These are phyloP conservation scores for Oxyscelio sp. DNA, from an alignment of 2,888 invertebrate genomes.

Conservation along the genomic window DNA sequence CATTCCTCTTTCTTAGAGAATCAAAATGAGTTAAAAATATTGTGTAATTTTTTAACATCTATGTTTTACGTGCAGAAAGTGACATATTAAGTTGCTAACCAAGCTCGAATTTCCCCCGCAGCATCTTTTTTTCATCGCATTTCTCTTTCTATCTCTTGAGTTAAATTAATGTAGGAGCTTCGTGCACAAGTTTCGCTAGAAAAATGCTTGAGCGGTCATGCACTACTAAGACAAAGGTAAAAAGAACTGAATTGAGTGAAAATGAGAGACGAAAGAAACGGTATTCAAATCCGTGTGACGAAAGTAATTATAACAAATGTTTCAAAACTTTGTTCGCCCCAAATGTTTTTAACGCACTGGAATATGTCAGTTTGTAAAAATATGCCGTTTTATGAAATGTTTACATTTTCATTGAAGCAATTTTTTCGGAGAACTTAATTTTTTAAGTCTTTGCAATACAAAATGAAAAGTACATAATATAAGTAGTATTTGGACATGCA, in stretches of 20 bases:
- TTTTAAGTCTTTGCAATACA: no score
- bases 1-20: neutral
- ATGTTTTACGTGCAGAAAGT: slow-evolving; percentile 40
- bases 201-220: slow-evolving; percentile 83
- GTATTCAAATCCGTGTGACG: slow-evolving; percentile 64
- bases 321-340: slow-evolving; percentile 38
- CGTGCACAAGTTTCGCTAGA: slow-evolving; percentile 81
- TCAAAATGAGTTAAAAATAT: slow-evolving; percentile 11
- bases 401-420: slow-evolving; percentile 30
- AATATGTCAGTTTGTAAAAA: slow-evolving; percentile 13
- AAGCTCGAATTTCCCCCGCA: slow-evolving; percentile 48
- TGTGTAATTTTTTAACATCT: slow-evolving; percentile 21
- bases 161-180: slow-evolving; percentile 79
- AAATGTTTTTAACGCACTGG: slow-evolving; percentile 24
- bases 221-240: slow-evolving; percentile 76
- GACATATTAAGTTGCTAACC: slow-evolving; percentile 63
- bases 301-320: slow-evolving; percentile 71
- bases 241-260: slow-evolving; percentile 77
- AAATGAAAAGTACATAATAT: slow-evolving; percentile 9
- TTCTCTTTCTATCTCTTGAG: slow-evolving; percentile 64
- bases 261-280: slow-evolving; percentile 74
- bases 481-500: slow-evolving; percentile 18
- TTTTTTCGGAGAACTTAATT: no score
- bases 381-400: slow-evolving; percentile 21
- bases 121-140: slow-evolving; percentile 42